Conservation (phyloP, 2,113 vertebrate genomes). For the Eptesicus fuscus region DNA sequence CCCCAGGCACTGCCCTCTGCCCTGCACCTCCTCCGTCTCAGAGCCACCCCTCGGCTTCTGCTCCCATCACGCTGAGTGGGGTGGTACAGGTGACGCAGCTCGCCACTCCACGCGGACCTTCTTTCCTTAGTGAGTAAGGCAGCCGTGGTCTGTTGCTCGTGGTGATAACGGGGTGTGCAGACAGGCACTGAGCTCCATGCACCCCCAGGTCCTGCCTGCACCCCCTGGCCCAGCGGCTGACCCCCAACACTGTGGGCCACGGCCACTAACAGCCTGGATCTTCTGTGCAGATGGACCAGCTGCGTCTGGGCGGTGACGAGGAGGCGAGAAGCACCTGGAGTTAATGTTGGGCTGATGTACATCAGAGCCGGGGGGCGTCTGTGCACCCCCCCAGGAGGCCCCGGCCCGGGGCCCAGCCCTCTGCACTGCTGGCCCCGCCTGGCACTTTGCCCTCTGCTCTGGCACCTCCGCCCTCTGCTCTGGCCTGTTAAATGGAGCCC, state of each 20-base stretch:
- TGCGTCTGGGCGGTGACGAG: fast-evolving
- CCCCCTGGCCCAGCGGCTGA: fast-evolving
- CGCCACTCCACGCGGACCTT: background rate
- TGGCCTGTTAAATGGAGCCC: background rate
- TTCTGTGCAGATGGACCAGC: background rate
- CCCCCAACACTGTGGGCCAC: fast-evolving
- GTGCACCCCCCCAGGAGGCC: background rate
- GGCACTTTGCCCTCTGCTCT: background rate
- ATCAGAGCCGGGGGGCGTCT: background rate
- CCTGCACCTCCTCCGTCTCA: background rate
- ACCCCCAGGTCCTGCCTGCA: fast-evolving
- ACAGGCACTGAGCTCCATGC: no score
- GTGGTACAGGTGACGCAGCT: fast-evolving
- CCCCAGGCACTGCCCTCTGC: background rate
- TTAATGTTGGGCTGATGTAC: background rate
- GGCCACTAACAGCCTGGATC: fast-evolving
- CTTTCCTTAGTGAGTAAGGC: no score
- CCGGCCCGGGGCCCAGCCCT: background rate
- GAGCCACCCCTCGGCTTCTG: background rate
- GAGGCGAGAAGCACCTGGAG: fast-evolving
- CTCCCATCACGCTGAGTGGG: fast-evolving
- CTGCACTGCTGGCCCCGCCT: no score
- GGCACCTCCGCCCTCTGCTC: background rate
- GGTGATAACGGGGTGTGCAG: no score
- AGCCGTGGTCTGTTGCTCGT: fast-evolving